A percentile compares a stretch with the other conserved stretches of the same genome.
These are phyloP conservation scores for Schizothorax lantsangensis DNA, from an alignment of 2,797 vertebrate genomes.

Conservation along the genomic window DNA sequence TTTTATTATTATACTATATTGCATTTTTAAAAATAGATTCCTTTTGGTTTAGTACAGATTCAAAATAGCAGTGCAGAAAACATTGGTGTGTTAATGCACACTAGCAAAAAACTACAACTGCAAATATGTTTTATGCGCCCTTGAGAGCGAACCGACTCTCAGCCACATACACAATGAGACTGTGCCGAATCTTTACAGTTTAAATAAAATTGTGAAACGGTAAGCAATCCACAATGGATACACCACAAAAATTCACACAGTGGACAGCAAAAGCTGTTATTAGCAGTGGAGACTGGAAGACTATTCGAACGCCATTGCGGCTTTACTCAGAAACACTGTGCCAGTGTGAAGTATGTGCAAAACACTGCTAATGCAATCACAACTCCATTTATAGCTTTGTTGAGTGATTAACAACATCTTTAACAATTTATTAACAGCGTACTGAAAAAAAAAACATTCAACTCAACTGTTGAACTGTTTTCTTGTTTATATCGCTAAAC, in stretches of 20 bases:
- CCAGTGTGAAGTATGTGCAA: constrained; percentile 19
- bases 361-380: constrained; percentile 15
- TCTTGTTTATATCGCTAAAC: background rate
- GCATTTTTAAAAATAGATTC: background rate
- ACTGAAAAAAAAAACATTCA: background rate
- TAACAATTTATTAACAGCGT: background rate
- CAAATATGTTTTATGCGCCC: background rate
- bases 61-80: background rate
- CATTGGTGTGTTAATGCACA: background rate
- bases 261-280: constrained; percentile 72
- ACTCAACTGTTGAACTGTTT: background rate
- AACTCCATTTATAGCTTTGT: constrained; percentile 13
- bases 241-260: constrained; percentile 61
- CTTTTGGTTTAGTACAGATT: background rate
- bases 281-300: constrained; percentile 65
- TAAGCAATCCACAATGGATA: constrained; percentile 45
- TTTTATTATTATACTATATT: background rate
- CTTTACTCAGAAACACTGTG: constrained; percentile 20
- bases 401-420: background rate
- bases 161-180: constrained; percentile 51
- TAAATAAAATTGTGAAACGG: constrained; percentile 45
- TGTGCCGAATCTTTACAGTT: background rate
- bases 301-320: constrained; percentile 53
- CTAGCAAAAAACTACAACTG: background rate
- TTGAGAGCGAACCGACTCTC: constrained; percentile 43